A percentile compares a stretch with the other conserved stretches of the same genome.
Evolutionary conservation across 1,140 invertebrate species (phyloP).

Genomic region (Neotoxoptera formosana): DNA sequence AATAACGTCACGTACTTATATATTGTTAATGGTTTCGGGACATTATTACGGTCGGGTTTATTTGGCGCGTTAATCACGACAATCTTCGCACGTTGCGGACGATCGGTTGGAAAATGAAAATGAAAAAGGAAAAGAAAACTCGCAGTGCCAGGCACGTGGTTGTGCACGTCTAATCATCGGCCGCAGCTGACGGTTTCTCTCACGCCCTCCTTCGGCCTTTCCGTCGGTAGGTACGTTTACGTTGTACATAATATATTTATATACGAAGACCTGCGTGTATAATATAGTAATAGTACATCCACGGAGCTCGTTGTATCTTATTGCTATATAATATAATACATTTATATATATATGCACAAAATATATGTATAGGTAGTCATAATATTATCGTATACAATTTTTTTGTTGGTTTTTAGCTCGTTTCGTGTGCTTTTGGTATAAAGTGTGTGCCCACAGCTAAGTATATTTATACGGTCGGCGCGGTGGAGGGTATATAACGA

Average conservation of each 20-base stretch:
- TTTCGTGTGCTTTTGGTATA: not conserved
- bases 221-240: not conserved
- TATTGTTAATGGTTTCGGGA: not conserved
- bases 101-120: not conserved
- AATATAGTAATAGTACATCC: not conserved
- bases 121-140: not conserved
- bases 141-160: slow-evolving; percentile 49
- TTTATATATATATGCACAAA: not conserved
- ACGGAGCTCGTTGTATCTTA: not conserved
- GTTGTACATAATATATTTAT: not conserved
- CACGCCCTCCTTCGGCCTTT: slow-evolving; percentile 43
- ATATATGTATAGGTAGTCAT: not conserved
- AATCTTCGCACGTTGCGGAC: slow-evolving; percentile 38
- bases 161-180: slow-evolving; percentile 43
- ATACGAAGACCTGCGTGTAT: not conserved
- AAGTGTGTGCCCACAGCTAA: not conserved
- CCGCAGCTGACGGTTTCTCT: slow-evolving; percentile 46
- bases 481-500: not conserved
- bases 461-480: not conserved
- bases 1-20: not conserved
- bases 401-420: not conserved
- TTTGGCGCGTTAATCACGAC: slow-evolving; percentile 43
- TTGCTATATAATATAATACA: not conserved
- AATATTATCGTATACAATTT: not conserved
- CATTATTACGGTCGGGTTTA: not conserved